A percentile compares a stretch with the other conserved stretches of the same genome.
Evolutionary conservation across 1,140 invertebrate species (phyloP).

Genomic region (Drosophila azteca): DNA sequence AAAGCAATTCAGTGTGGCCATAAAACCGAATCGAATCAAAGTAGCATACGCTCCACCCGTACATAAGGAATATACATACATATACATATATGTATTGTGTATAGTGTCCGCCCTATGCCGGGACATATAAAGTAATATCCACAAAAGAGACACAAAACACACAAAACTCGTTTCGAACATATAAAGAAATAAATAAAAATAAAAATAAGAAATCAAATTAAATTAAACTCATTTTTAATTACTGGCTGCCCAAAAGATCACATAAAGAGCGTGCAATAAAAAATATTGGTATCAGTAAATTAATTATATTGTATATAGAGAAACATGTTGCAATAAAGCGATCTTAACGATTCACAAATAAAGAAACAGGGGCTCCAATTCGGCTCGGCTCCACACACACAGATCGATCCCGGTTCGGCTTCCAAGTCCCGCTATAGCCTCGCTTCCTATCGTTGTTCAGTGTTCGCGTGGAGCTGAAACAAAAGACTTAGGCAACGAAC

Average conservation of each 20-base stretch:
- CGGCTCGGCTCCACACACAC: neutral
- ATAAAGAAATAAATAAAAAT: constrained; percentile 48
- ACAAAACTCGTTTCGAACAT: constrained; percentile 65
- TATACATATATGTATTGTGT: constrained; percentile 3
- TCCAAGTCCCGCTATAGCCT: constrained; percentile 5
- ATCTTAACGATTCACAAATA: constrained; percentile 70
- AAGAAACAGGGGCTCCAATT: constrained; percentile 52
- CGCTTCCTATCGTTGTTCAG: too few species aligned
- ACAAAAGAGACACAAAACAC: constrained; percentile 52
- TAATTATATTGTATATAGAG: constrained; percentile 81
- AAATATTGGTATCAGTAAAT: constrained; percentile 77
- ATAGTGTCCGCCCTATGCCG: constrained; percentile 26
- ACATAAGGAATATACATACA: constrained; percentile 5
- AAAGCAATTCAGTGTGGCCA: constrained; percentile 72
- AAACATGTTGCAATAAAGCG: constrained; percentile 74
- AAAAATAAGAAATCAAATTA: constrained; percentile 68
- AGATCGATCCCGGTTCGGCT: constrained; percentile 17
- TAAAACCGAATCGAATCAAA: constrained; percentile 79
- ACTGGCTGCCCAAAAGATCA: constrained; percentile 69
- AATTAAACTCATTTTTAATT: constrained; percentile 80
- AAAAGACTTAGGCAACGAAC: constrained; percentile 82
- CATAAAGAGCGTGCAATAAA: constrained; percentile 77
- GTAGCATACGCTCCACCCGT: constrained; percentile 1
- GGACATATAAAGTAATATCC: constrained; percentile 61
- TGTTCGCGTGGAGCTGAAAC: constrained; percentile 19